phyloP scores from a whole-genome alignment of 2,113 vertebrate genomes.

The Uropsilus gracilis region DNA sequence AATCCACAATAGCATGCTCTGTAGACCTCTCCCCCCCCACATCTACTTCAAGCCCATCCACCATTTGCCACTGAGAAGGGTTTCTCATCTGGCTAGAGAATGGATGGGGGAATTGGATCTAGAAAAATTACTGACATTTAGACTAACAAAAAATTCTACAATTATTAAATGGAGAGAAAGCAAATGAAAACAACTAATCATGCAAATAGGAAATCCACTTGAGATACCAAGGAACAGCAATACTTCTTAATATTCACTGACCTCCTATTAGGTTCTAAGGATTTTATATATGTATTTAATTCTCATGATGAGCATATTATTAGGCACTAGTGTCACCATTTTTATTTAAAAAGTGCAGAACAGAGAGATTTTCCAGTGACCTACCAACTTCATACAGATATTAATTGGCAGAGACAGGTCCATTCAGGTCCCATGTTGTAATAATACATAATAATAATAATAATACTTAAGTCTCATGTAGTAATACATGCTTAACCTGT shows the following conservation, averaged over 20 bases:
- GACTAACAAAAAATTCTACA: background rate
- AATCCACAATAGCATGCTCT: background rate
- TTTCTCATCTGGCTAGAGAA: background rate
- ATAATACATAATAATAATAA: background rate
- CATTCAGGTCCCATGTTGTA: no score
- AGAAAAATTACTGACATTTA: background rate
- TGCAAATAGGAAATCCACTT: background rate
- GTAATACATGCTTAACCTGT: background rate
- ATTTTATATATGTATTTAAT: background rate
- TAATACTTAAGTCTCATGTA: background rate
- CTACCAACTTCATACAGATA: background rate
- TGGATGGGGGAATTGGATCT: background rate
- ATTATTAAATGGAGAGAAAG: background rate
- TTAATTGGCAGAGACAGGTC: background rate
- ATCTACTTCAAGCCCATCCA: background rate
- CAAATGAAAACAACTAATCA: background rate
- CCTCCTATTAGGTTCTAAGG: background rate
- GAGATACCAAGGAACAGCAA: background rate
- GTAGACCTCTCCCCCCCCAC: fast-evolving
- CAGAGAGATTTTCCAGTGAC: background rate
- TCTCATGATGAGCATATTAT: background rate
- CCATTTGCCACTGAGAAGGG: background rate
- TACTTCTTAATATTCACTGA: background rate
- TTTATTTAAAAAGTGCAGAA: background rate
- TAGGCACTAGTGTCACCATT: background rate